A percentile compares a stretch with the other conserved stretches of the same genome.
Conservation (phyloP, 2,888 invertebrate genomes). For the Sphinx pinastri region DNA sequence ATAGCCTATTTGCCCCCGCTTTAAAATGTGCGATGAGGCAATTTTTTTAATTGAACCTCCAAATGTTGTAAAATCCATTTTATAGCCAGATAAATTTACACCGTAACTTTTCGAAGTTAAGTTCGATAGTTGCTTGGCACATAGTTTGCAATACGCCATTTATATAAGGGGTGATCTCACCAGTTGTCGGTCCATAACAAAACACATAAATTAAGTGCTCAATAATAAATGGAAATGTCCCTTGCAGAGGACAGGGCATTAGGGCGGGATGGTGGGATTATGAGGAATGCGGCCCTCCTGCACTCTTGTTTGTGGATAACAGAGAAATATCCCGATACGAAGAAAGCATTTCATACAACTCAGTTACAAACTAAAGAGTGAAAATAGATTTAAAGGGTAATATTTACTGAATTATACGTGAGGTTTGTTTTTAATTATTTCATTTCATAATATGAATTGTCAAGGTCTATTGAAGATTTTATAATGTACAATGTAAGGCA, state of each 20-base stretch:
- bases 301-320: slow-evolving; percentile 47
- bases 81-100: slow-evolving; percentile 5
- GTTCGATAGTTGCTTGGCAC: not conserved
- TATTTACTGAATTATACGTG: not conserved
- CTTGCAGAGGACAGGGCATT: slow-evolving; percentile 83
- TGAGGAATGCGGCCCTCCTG: slow-evolving; percentile 73
- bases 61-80: not conserved
- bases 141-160: not conserved
- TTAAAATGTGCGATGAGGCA: slow-evolving; percentile 70
- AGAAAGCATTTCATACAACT: slow-evolving; percentile 6
- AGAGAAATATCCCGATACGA: slow-evolving; percentile 8
- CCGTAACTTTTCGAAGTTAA: not conserved
- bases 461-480: too few relatives aligned
- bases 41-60: slow-evolving; percentile 45
- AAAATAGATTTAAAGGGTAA: not conserved
- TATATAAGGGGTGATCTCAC: slow-evolving; percentile 46
- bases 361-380: not conserved
- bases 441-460: not conserved
- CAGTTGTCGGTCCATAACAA: slow-evolving; percentile 83
- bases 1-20: slow-evolving; percentile 44
- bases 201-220: slow-evolving; percentile 85
- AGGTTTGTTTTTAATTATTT: not conserved
- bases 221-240: slow-evolving; percentile 85
- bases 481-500: too few relatives aligned
- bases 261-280: slow-evolving; percentile 83